Conservation (phyloP, 1,140 invertebrate genomes). For the Epicauta chinensis region DNA sequence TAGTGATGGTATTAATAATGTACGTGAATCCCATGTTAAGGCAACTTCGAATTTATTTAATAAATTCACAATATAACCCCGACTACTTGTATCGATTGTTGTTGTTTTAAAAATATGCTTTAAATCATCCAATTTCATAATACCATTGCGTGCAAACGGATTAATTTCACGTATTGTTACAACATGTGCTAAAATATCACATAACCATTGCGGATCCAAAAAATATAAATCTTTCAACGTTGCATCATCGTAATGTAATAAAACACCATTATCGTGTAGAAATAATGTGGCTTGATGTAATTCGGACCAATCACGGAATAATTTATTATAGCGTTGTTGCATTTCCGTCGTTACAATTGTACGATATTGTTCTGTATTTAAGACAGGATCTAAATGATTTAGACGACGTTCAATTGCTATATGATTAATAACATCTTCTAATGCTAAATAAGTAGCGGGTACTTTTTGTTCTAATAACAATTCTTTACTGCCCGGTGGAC, state of each 20-base stretch:
- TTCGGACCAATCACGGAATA: constrained; percentile 83
- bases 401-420: constrained; percentile 66
- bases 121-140: constrained; percentile 94
- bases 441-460: constrained; percentile 88
- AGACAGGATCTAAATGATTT: constrained; percentile 74
- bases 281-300: constrained; percentile 93
- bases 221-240: constrained; percentile 88
- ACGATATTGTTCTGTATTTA: constrained; percentile 81
- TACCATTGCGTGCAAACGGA: constrained; percentile 85
- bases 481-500: constrained; percentile 85
- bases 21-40: constrained; percentile 90
- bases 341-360: constrained; percentile 64
- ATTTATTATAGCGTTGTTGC: constrained; percentile 54
- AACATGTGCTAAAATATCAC: constrained; percentile 94
- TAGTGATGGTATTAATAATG: constrained; percentile 86
- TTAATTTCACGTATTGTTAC: constrained; percentile 95
- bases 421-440: constrained; percentile 85
- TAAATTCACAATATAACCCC: constrained; percentile 80
- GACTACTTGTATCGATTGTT: constrained; percentile 53
- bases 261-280: constrained; percentile 94
- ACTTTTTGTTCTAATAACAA: constrained; percentile 89
- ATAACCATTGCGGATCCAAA: constrained; percentile 96
- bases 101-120: constrained; percentile 83
- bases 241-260: constrained; percentile 97
- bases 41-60: constrained; percentile 98